A percentile compares a stretch with the other conserved stretches of the same genome.
Conservation (phyloP, 2,888 invertebrate genomes). For the Entomobrya multifasciata region DNA sequence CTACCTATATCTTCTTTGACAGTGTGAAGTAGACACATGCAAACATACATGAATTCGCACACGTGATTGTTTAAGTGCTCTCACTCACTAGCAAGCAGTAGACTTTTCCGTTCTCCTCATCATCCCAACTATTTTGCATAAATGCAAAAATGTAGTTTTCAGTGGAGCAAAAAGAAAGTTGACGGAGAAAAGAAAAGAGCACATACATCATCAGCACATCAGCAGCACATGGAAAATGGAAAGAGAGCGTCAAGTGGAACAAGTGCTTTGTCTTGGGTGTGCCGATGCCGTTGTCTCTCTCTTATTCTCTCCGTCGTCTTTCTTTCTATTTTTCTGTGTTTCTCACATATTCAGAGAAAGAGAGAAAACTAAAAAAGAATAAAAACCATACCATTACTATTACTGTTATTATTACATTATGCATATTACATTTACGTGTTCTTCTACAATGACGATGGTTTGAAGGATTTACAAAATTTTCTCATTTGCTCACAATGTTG, state of each 20-base stretch:
- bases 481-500: conserved; percentile 20
- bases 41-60: neutral
- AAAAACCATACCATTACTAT: conserved; percentile 35
- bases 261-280: conserved; percentile 63
- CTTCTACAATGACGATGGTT: conserved; percentile 1
- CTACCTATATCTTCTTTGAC: too few relatives aligned
- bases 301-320: conserved; percentile 36
- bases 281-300: conserved; percentile 44
- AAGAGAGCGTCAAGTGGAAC: conserved; percentile 51
- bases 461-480: conserved; percentile 44
- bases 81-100: neutral
- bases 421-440: conserved; percentile 44
- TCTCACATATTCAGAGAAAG: conserved; percentile 38
- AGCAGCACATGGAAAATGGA: neutral
- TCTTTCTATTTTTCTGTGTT: too few relatives aligned
- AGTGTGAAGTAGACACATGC: too few relatives aligned
- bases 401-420: too few relatives aligned
- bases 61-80: conserved; percentile 1
- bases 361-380: conserved; percentile 6
- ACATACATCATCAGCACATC: conserved; percentile 2
- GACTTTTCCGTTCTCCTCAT: conserved; percentile 5
- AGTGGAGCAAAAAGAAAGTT: conserved; percentile 46
- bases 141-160: conserved; percentile 69
- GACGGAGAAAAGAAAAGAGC: conserved; percentile 45
- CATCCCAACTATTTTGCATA: conserved; percentile 52